These are phyloP conservation scores for Lepilemur septentrionalis DNA, from an alignment of 2,797 vertebrate genomes.

Conservation along the genomic window DNA sequence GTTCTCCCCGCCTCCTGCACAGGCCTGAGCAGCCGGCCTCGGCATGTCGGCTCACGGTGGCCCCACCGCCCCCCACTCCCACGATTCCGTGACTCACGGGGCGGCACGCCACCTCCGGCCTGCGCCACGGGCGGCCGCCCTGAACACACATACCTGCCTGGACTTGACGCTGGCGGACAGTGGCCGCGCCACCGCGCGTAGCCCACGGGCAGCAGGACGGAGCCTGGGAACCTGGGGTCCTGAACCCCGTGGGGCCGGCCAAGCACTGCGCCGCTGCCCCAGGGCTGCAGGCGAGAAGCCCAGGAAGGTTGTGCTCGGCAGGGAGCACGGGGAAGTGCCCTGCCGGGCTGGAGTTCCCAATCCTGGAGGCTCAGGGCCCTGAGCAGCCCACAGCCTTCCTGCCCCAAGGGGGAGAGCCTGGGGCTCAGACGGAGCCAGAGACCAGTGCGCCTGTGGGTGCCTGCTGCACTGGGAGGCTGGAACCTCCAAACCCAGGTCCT, in stretches of 20 bases:
- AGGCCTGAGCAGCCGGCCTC: neutral
- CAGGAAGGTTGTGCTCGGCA: neutral
- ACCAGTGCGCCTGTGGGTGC: accelerated
- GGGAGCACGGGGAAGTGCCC: neutral
- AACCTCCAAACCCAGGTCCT: neutral
- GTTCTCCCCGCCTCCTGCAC: neutral
- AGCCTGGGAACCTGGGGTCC: neutral
- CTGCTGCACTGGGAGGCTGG: neutral
- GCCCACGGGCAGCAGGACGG: neutral
- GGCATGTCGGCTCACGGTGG: neutral
- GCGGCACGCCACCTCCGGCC: neutral
- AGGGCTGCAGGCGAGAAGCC: neutral
- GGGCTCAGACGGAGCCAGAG: neutral
- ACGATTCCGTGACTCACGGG: slow-evolving; percentile 32
- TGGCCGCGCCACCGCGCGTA: neutral
- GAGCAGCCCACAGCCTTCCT: accelerated
- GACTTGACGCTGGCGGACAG: slow-evolving; percentile 41
- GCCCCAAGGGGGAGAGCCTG: accelerated
- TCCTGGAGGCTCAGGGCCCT: neutral
- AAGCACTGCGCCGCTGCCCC: accelerated
- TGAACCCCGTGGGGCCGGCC: neutral
- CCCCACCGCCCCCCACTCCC: neutral
- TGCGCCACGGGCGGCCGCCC: neutral
- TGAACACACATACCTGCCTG: slow-evolving; percentile 54
- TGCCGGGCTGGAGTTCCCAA: neutral